Evolutionary conservation across 2,888 invertebrate species (phyloP), one percentile per base, ranked within the genome.

Genomic region (Smittia sp.): DNA sequence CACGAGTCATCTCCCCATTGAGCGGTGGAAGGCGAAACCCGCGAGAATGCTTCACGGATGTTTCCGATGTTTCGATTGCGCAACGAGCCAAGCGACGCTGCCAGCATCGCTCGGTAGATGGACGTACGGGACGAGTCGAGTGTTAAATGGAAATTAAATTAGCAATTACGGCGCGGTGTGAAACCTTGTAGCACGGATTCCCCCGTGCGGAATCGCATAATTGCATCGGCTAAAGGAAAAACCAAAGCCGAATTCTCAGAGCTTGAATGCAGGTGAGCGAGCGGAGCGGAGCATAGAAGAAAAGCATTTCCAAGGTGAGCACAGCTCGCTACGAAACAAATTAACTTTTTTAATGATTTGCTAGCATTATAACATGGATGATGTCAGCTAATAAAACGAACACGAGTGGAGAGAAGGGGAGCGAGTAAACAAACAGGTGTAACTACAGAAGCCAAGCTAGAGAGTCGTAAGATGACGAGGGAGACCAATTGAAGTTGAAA

Each of bases 331-430:
- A 13, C 15, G n/a, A 46, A 46, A 15, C 15, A 46, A 46, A n/a
- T 46, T 46, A 46, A 46, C n/a, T 46, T 46, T n/a, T 46, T 46
- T 46, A 46, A 46, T 46, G 46, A 46, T 46, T 46, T 3, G n/a
- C 46, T 15, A 46, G 15, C 46, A 46, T 46, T 13, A 46, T 46
- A 15, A 46, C 46, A 46, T 46, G n/a, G 46, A 46, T 46, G 46
- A 46, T 46, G 46, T 46, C 46, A 46, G 46, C 46, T 46, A 46
- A 15, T 46, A 46, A 46, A 46, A 15, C 11, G 15, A 46, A 46
- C 46, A 3, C 46, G 11, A 46, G 15, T 15, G 15, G 46, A 46
- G 46, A 6, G 46, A 46, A 46, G n/a, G 15, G n/a, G 46, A 46
- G 2, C 2, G 46, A 46, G 3, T 3, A n/a, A 46, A 32, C 32